Conservation (phyloP, 2,113 vertebrate genomes). For the Varanus salvator region DNA sequence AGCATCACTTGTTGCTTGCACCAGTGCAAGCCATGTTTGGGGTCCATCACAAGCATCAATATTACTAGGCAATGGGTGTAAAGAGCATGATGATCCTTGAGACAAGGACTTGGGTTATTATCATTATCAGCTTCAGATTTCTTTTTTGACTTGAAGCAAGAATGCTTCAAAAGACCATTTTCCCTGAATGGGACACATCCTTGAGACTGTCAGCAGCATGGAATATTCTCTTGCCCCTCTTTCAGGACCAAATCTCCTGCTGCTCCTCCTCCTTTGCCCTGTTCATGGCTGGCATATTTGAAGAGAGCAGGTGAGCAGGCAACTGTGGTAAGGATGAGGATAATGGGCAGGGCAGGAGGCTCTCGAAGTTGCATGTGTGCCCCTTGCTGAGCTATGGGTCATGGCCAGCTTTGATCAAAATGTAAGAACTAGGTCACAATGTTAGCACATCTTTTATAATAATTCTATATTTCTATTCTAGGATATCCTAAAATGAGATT, state of each 20-base stretch:
- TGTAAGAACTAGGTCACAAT: neutral
- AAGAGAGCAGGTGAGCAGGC: neutral
- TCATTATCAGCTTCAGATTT: neutral
- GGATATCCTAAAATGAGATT: neutral
- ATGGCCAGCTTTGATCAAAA: neutral
- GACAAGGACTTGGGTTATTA: neutral
- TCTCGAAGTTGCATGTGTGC: neutral
- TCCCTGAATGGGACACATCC: neutral
- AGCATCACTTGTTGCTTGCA: neutral
- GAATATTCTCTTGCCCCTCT: neutral
- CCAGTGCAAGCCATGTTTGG: neutral
- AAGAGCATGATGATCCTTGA: neutral
- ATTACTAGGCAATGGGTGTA: neutral
- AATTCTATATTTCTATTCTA: neutral
- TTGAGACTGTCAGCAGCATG: neutral
- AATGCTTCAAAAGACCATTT: neutral
- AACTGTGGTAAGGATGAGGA: neutral
- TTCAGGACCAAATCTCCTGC: neutral
- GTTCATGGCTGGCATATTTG: neutral
- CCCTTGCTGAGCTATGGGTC: neutral
- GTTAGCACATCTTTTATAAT: neutral
- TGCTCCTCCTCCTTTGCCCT: neutral
- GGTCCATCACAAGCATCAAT: neutral
- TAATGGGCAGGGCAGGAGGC: neutral
- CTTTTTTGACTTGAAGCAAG: no score